Percentiles rank a stretch among this genome's conserved stretches.
Conservation (phyloP, 2,888 invertebrate genomes). For the Drosophila neotestacea region DNA sequence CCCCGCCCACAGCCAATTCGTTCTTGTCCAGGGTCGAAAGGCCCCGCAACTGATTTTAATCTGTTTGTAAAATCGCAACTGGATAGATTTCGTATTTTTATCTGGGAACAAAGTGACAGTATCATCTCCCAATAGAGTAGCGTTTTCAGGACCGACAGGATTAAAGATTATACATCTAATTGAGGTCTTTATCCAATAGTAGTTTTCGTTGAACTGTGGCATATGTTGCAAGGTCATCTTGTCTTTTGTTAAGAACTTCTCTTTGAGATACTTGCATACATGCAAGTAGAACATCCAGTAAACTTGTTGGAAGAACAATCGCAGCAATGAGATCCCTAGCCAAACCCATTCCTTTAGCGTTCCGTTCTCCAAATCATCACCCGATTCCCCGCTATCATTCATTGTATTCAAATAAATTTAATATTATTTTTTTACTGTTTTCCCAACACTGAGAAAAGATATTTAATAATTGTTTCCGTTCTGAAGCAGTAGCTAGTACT, state of each 20-base stretch:
- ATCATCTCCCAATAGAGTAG: background rate
- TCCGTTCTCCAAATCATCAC: too few relatives aligned
- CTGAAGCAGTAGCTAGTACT: background rate
- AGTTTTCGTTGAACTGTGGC: background rate
- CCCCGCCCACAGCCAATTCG: constrained; percentile 45
- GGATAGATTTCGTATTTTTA: background rate
- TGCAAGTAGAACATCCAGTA: background rate
- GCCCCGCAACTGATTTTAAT: constrained; percentile 26
- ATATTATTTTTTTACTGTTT: background rate
- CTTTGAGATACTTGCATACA: background rate
- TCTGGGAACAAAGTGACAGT: background rate
- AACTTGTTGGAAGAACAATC: background rate
- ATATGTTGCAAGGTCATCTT: background rate
- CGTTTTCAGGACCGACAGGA: background rate
- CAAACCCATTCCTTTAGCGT: background rate
- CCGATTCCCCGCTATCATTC: background rate
- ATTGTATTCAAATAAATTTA: background rate
- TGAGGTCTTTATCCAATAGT: background rate
- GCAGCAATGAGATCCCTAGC: background rate
- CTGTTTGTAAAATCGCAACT: constrained; percentile 11
- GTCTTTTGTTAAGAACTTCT: background rate
- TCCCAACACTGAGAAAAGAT: background rate
- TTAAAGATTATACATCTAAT: background rate
- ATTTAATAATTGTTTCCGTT: background rate
- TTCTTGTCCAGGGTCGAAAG: constrained; percentile 35